phyloP scores from a whole-genome alignment of 2,113 vertebrate species.

The Plecotus auritus region DNA sequence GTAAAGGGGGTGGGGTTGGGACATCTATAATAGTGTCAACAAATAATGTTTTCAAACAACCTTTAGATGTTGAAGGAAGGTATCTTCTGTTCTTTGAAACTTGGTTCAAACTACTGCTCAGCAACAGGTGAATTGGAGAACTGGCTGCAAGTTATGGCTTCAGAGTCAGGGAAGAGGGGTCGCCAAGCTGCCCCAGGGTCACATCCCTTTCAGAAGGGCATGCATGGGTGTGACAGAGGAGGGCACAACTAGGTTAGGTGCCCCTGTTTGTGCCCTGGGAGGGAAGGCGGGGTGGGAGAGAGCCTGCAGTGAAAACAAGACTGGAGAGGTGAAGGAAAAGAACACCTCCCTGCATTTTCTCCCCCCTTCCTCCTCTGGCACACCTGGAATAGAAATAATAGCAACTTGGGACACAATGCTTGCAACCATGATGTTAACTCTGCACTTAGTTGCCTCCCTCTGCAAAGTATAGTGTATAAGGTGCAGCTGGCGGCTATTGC shows the following conservation, averaged over 20 bases:
- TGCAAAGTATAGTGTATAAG: background rate
- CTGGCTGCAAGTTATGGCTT: background rate
- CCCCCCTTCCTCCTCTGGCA: background rate
- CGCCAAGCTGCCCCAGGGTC: background rate
- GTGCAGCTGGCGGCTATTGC: background rate
- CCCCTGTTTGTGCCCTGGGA: background rate
- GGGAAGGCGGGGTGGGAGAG: background rate
- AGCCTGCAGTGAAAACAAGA: background rate
- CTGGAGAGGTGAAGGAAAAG: background rate
- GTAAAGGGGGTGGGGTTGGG: no score
- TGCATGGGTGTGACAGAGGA: background rate
- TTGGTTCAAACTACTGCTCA: background rate
- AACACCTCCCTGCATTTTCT: background rate
- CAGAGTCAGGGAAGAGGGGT: background rate
- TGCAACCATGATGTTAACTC: background rate
- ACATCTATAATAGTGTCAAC: no score
- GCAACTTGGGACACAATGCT: background rate
- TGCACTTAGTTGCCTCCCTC: background rate
- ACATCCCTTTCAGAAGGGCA: conserved; percentile 11
- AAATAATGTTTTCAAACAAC: background rate
- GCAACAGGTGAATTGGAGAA: background rate
- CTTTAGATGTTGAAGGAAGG: background rate
- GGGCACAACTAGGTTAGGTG: background rate
- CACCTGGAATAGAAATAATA: conserved; percentile 36
- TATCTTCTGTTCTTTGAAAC: background rate